These are phyloP conservation scores for Scomber scombrus DNA, from an alignment of 2,113 vertebrate genomes.

Conservation along the genomic window DNA sequence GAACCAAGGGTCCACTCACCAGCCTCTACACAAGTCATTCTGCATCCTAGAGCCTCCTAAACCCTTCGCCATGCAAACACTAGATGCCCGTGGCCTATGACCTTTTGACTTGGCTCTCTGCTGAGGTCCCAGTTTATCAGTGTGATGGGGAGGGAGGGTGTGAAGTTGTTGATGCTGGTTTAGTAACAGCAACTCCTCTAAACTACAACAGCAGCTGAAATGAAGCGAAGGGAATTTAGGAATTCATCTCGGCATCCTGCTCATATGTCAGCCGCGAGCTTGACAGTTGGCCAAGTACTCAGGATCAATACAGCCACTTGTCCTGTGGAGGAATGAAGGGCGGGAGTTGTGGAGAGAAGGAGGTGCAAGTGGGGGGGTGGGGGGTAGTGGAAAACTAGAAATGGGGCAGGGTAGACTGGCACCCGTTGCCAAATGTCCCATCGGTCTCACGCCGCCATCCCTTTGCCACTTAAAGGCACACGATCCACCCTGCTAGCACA, in stretches of 20 bases:
- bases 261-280: constrained; percentile 49
- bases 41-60: constrained; percentile 44
- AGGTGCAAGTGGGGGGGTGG: constrained; percentile 31
- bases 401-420: constrained; percentile 38
- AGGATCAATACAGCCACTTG: constrained; percentile 64
- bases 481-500: constrained; percentile 62
- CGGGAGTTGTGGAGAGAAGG: neutral
- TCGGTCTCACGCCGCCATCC: constrained; percentile 28
- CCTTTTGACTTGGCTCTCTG: constrained; percentile 54
- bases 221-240: constrained; percentile 33
- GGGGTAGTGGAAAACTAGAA: constrained; percentile 71
- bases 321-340: constrained; percentile 31
- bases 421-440: constrained; percentile 43
- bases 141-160: constrained; percentile 9
- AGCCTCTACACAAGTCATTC: constrained; percentile 31
- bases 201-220: constrained; percentile 57
- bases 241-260: constrained; percentile 32
- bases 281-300: constrained; percentile 44
- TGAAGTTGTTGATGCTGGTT: constrained; percentile 47
- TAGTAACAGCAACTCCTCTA: constrained; percentile 36
- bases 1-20: constrained; percentile 38
- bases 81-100: constrained; percentile 55
- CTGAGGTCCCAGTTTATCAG: constrained; percentile 43
- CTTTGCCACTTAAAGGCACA: constrained; percentile 57
- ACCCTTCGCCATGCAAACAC: constrained; percentile 19